Base-by-base conservation (phyloP, 2,113 vertebrate genomes). In the Capreolus pygargus region DNA sequence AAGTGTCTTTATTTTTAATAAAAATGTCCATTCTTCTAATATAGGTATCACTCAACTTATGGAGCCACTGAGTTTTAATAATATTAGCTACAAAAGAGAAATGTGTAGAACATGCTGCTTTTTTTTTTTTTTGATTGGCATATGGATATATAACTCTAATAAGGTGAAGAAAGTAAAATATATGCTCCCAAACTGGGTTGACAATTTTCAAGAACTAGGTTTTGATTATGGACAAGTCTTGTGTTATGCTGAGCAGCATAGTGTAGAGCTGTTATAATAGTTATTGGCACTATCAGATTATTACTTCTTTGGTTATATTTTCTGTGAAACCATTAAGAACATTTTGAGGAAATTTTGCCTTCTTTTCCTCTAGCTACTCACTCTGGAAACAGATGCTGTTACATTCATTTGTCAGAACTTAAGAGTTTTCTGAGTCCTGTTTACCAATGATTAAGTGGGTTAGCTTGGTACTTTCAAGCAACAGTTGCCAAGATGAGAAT, bases 1-100 rank as follows among this genome's bases (percentile, higher is more conserved):
- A 85, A 87, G 19, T 23, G 67, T 64, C 36, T 95, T 97, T 84
- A 87, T 61, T 84, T 92, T 78, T 92, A 89, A 89, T 83, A 89
- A 76, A 95, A 94, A n/a, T 83, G 47, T 61, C 27, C 57, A 79
- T 79, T 85, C 2, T 84, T 92, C 36, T 67, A 94, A 76, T 90
- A 95, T n/a, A 90, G 21, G 25, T 39, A 58, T 70, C 14, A 27
- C 6, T 91, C 47, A 50, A 83, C 82, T 89, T 70, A 88, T 33
- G 14, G 55, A 92, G 16, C 57, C 33, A 16, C 57, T 64, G 17
- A n/a, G 7, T 87, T 76, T 96, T 89, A 90, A 79, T 92, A 84
- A 87, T 90, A 92, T 45, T 45, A n/a, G 16, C 9, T 85, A 81
- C 33, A 85, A 5, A 87, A 21, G 7, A 89, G 55, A 87, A 55